Conservation (phyloP, 2,888 invertebrate genomes). For the Galerucella pusilla region DNA sequence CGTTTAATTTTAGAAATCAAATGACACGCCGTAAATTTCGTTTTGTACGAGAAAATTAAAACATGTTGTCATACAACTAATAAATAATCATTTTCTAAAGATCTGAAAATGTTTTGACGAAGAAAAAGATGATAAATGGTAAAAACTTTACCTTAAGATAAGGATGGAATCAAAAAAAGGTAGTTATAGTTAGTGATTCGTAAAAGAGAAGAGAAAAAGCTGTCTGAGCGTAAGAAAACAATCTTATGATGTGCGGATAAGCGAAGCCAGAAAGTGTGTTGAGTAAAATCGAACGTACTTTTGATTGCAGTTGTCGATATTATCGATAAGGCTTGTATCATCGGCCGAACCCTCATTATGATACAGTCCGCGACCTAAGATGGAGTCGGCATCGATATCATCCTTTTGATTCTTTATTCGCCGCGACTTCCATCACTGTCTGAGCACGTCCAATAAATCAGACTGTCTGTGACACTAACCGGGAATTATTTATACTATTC, state of each 20-base stretch:
- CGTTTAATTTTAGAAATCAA: slow-evolving; percentile 33
- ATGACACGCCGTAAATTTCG: slow-evolving; percentile 26
- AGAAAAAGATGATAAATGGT: too few species aligned
- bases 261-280: slow-evolving; percentile 8
- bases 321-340: slow-evolving; percentile 52
- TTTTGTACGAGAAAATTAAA: not conserved
- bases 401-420: slow-evolving; percentile 64
- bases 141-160: not conserved
- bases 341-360: slow-evolving; percentile 43
- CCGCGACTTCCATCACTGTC: slow-evolving; percentile 66
- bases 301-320: slow-evolving; percentile 59
- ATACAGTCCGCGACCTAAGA: slow-evolving; percentile 40
- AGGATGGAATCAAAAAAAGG: not conserved
- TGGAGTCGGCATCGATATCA: slow-evolving; percentile 45
- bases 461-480: slow-evolving; percentile 56
- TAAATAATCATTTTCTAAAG: too few species aligned
- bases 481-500: slow-evolving; percentile 63
- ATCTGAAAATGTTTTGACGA: too few species aligned
- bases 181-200: not conserved
- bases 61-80: not conserved
- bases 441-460: slow-evolving; percentile 63
- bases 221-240: not conserved
- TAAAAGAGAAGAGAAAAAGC: slow-evolving; percentile 5
- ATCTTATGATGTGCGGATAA: slow-evolving; percentile 5
- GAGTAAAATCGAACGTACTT: slow-evolving; percentile 45